Evolutionary conservation across 2,113 vertebrate genomes (phyloP).

Genomic region (Apodemus speciosus): DNA sequence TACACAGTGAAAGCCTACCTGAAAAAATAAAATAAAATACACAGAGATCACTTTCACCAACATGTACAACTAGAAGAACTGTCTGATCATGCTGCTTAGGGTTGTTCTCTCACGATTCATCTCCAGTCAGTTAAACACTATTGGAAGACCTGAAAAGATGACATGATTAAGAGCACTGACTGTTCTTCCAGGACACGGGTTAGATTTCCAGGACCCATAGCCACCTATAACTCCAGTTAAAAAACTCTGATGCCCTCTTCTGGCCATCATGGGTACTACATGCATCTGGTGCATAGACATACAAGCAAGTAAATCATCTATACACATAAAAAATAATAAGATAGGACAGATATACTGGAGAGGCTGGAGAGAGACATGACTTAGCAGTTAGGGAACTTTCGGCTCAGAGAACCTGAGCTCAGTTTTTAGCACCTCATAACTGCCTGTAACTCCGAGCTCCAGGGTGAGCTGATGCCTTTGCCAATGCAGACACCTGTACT

Average conservation of each 20-base stretch:
- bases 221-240: background rate
- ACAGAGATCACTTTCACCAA: background rate
- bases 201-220: background rate
- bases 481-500: no score
- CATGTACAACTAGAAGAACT: background rate
- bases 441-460: background rate
- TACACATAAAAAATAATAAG: background rate
- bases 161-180: background rate
- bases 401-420: no score
- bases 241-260: background rate
- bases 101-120: background rate
- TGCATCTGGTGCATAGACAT: background rate
- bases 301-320: background rate
- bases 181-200: background rate
- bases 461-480: background rate
- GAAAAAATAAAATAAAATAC: background rate
- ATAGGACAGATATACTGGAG: background rate
- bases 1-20: background rate
- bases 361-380: background rate
- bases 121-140: conserved; percentile 15
- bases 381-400: background rate
- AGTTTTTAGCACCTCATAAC: background rate
- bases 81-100: background rate
- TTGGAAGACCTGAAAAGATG: background rate
- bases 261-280: background rate